A percentile compares a stretch with the other conserved stretches of the same genome.
Conservation (phyloP, 2,113 vertebrate genomes). For the Melozone crissalis region DNA sequence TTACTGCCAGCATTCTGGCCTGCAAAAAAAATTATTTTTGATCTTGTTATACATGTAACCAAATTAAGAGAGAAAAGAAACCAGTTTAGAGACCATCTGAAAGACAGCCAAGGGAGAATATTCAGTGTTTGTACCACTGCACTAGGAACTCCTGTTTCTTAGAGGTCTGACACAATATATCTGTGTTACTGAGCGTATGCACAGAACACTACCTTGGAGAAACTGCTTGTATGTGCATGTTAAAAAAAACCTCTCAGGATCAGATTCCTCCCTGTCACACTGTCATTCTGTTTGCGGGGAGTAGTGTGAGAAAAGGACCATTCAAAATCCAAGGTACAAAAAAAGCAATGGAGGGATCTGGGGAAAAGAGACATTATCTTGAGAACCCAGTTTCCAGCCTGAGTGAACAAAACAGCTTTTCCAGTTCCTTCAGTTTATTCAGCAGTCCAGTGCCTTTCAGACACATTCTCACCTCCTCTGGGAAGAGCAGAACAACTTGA, state of each 20-base stretch:
- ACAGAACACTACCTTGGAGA: background rate
- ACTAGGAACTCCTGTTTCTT: background rate
- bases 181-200: background rate
- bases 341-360: background rate
- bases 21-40: background rate
- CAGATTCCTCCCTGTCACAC: background rate
- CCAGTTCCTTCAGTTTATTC: background rate
- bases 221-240: background rate
- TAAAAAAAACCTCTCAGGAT: background rate
- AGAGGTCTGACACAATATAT: background rate
- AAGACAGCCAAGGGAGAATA: background rate
- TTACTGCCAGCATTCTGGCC: constrained; percentile 6
- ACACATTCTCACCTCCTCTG: background rate
- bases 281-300: background rate
- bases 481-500: background rate
- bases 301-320: background rate
- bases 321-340: background rate
- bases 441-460: background rate
- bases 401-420: background rate
- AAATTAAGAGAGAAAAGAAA: background rate
- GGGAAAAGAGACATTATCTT: background rate
- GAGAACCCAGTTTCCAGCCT: background rate
- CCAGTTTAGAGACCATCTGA: background rate
- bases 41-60: constrained; percentile 1
- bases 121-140: background rate